Conservation (phyloP, 2,797 vertebrate genomes). For the Pipistrellus pipistrellus region DNA sequence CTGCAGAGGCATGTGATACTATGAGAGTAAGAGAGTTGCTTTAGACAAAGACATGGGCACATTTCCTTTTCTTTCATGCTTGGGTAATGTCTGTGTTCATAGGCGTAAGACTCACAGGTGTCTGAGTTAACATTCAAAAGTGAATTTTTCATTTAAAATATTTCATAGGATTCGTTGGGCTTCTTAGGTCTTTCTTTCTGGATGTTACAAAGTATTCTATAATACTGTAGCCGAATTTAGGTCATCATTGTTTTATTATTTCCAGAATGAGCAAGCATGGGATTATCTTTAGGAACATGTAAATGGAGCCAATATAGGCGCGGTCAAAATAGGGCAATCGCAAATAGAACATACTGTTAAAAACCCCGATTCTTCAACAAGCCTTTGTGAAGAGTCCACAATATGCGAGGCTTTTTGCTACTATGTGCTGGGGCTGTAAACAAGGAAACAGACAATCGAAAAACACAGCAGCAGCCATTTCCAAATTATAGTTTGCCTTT, state of each 20-base stretch:
- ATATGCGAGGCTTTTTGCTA: not conserved
- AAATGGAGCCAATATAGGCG: not conserved
- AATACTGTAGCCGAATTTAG: not conserved
- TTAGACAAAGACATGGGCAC: conserved; percentile 76
- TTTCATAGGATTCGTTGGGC: conserved; percentile 58
- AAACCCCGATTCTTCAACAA: conserved; percentile 7
- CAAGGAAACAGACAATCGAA: conserved; percentile 50
- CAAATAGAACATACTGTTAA: not conserved
- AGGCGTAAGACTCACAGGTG: conserved; percentile 55
- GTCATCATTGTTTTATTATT: conserved; percentile 12
- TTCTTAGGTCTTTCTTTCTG: conserved; percentile 6
- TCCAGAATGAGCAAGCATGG: not conserved
- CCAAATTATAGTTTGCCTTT: conserved; percentile 74
- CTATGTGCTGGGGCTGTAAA: not conserved
- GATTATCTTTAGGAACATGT: not conserved
- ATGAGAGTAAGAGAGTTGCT: conserved; percentile 50
- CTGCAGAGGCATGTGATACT: not conserved
- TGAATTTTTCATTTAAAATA: conserved; percentile 77
- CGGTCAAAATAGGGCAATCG: not conserved
- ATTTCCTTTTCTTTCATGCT: conserved; percentile 70
- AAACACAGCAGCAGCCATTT: conserved; percentile 61
- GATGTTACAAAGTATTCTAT: not conserved
- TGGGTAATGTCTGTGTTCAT: conserved; percentile 72
- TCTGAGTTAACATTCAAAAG: conserved; percentile 74
- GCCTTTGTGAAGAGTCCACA: conserved; percentile 39